A percentile compares a stretch with the other conserved stretches of the same genome.
Evolutionary conservation across 2,113 vertebrate genomes (phyloP).

Genomic region (Ornithorhynchus anatinus): DNA sequence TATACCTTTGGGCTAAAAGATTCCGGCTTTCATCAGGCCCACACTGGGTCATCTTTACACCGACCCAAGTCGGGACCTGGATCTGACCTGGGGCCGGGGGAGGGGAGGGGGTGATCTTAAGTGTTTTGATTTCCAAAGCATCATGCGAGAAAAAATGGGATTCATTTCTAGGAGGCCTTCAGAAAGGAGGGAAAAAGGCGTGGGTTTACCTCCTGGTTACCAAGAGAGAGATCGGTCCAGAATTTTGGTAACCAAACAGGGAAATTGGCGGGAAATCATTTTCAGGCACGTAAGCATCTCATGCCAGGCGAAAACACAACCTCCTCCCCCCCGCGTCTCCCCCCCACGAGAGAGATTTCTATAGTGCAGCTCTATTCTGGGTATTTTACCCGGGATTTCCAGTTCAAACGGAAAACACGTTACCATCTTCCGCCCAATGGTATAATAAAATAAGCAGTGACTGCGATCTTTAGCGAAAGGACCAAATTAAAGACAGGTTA

Average conservation of each 20-base stretch:
- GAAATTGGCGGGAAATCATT: neutral
- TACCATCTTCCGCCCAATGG: conserved; percentile 86
- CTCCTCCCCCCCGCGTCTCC: no score
- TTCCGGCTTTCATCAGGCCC: conserved; percentile 9
- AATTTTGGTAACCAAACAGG: conserved; percentile 30
- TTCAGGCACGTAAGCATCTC: neutral
- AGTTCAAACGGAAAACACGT: conserved; percentile 13
- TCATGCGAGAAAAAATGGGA: neutral
- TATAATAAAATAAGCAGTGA: conserved; percentile 85
- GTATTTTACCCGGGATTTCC: neutral
- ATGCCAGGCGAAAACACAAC: conserved; percentile 12
- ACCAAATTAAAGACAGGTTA: conserved; percentile 78
- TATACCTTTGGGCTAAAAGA: conserved; percentile 82
- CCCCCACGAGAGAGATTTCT: neutral
- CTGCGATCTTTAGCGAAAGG: conserved; percentile 81
- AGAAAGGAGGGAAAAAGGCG: conserved; percentile 15
- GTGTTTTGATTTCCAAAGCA: conserved; percentile 33
- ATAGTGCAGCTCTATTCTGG: conserved; percentile 9
- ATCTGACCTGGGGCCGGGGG: neutral
- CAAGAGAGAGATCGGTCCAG: neutral
- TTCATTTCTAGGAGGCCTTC: neutral
- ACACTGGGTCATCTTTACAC: conserved; percentile 17
- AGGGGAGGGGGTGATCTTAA: conserved; percentile 3
- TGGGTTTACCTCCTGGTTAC: conserved; percentile 13
- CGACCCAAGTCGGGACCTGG: neutral